These are phyloP conservation scores for Aphelocoma californica DNA, from an alignment of 2,797 vertebrate species.

Conservation along the genomic window DNA sequence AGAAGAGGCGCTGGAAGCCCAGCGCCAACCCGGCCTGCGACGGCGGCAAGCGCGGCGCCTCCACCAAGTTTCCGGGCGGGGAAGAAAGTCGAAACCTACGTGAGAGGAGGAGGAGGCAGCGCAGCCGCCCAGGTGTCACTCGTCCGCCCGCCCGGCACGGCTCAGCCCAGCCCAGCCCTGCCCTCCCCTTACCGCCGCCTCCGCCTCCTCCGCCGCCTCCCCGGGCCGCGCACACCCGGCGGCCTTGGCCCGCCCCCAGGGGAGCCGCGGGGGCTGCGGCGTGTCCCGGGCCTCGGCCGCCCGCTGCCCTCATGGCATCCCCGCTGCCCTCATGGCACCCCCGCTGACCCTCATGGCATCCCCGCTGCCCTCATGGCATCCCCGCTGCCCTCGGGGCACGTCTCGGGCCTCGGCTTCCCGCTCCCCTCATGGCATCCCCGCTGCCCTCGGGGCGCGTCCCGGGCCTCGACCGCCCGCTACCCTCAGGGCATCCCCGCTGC, in stretches of 20 bases:
- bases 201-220: neutral
- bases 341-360: neutral
- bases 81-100: constrained; percentile 62
- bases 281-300: too few relatives aligned
- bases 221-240: neutral
- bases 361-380: neutral
- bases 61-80: constrained; percentile 58
- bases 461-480: too few relatives aligned
- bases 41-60: neutral
- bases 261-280: neutral
- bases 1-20: neutral
- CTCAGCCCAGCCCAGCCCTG: neutral
- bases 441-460: neutral
- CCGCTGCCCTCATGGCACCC: neutral
- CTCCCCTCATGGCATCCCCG: neutral
- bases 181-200: neutral
- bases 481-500: neutral
- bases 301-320: neutral
- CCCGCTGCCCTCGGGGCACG: neutral
- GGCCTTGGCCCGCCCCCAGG: neutral
- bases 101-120: constrained; percentile 22
- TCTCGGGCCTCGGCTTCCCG: too few relatives aligned
- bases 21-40: neutral
- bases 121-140: constrained; percentile 50
- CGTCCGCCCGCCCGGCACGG: neutral